Evolutionary conservation across 2,888 invertebrate genomes (phyloP).

Genomic region (Peribatodes rhomboidaria): DNA sequence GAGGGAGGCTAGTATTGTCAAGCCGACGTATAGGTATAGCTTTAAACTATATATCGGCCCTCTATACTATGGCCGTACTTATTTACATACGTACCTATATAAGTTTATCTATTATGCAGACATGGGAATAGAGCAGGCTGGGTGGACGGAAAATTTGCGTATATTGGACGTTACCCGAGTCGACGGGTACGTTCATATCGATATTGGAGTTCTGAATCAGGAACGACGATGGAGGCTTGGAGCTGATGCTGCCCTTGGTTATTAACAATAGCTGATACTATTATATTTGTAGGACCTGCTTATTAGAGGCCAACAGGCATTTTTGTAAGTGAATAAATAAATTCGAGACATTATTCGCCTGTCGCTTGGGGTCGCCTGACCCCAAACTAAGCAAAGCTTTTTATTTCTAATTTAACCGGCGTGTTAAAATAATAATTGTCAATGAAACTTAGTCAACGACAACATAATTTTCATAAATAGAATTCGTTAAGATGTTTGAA

Average conservation of each 20-base stretch:
- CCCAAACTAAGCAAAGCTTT: too few relatives aligned
- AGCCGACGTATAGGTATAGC: conserved; percentile 83
- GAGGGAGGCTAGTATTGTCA: conserved; percentile 86
- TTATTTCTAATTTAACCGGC: too few relatives aligned
- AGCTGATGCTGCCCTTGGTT: background rate
- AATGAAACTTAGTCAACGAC: too few relatives aligned
- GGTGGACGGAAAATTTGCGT: conserved; percentile 76
- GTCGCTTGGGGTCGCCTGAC: too few relatives aligned
- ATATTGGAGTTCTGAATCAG: conserved; percentile 43
- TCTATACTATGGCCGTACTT: conserved; percentile 78
- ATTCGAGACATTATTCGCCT: too few relatives aligned
- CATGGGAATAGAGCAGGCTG: conserved; percentile 81
- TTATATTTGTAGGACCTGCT: background rate
- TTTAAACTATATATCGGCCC: conserved; percentile 84
- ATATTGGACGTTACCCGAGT: conserved; percentile 65
- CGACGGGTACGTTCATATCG: conserved; percentile 66
- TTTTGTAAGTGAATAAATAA: too few relatives aligned
- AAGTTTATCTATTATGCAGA: conserved; percentile 85
- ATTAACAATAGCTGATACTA: background rate
- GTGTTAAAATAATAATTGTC: too few relatives aligned
- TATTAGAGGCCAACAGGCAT: background rate
- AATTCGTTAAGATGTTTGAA: too few relatives aligned
- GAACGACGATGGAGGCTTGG: background rate
- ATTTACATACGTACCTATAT: conserved; percentile 84
- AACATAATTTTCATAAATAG: too few relatives aligned